Evolutionary conservation across 2,888 invertebrate genomes (phyloP).

Genomic region (Mythimna impura): DNA sequence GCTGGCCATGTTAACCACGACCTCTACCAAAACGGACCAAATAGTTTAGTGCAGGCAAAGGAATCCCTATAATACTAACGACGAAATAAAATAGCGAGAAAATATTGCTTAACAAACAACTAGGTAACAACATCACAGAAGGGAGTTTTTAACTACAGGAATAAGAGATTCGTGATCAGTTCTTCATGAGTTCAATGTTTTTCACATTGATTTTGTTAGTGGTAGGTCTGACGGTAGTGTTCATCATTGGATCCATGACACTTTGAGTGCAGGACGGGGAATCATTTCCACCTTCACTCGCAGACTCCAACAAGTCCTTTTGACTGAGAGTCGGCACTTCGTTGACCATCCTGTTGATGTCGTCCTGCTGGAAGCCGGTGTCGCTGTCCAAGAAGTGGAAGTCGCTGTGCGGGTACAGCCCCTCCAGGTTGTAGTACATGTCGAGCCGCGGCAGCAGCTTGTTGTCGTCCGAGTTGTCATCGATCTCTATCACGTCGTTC

Average conservation of each 20-base stretch:
- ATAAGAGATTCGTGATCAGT: slow-evolving; percentile 66
- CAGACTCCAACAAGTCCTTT: slow-evolving; percentile 76
- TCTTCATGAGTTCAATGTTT: slow-evolving; percentile 88
- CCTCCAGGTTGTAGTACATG: slow-evolving; percentile 85
- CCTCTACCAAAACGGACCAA: no score
- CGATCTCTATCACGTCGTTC: slow-evolving; percentile 87
- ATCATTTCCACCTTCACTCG: slow-evolving; percentile 74
- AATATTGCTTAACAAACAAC: slow-evolving; percentile 44
- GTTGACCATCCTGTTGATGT: slow-evolving; percentile 77
- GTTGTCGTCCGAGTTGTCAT: slow-evolving; percentile 87
- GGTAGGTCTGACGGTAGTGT: slow-evolving; percentile 81
- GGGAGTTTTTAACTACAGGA: slow-evolving; percentile 19
- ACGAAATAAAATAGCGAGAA: neutral
- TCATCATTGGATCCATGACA: slow-evolving; percentile 88
- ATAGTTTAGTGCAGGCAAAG: no score
- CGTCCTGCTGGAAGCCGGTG: slow-evolving; percentile 55
- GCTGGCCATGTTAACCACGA: no score
- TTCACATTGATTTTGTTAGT: slow-evolving; percentile 88
- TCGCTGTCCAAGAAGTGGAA: slow-evolving; percentile 84
- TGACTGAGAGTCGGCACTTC: slow-evolving; percentile 82
- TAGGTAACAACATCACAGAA: slow-evolving; percentile 49
- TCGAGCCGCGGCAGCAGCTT: slow-evolving; percentile 84
- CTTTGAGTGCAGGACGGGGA: slow-evolving; percentile 82
- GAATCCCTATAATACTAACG: neutral
- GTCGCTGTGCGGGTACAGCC: slow-evolving; percentile 85